Base-by-base conservation (phyloP, 1,140 invertebrate genomes). In the Cydia fagiglandana region DNA sequence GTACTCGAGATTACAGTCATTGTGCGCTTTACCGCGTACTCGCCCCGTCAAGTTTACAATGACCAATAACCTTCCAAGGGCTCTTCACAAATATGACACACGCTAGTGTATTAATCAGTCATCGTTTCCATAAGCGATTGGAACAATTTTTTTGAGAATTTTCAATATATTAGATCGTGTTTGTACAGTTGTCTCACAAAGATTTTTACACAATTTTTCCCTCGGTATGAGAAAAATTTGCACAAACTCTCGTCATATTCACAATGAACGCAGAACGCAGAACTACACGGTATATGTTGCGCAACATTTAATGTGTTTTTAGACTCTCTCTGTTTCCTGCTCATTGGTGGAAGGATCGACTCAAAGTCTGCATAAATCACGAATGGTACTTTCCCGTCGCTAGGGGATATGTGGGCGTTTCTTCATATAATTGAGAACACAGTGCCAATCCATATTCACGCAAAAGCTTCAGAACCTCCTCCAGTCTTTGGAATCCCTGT, bases 41-140 rank as follows among this genome's bases (percentile, higher is more conserved):
- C 7, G 7, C 6, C 56, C 56, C 9, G 56, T 64, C 3, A 64
- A 7, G 9, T 24, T 64, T 15, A 64, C 56, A 64, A 20, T 64
- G 56, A 20, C 24, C 56, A n/a, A 15, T 64, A 9, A 64, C 20
- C 56, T 20, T 17, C n/a, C 20, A 64, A 17, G 7, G 56, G 17
- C 17, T 20, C 6, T 5, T 64, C 20, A 64, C 56, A 64, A 64
- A 64, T 64, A 17, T 64, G 56, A 64, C 56, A 64, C n/a, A 64
- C 17, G 7, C 2, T 64, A 2, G n/a, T 3, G n/a, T 64, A 3
- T 64, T 64, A 2, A 0, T 20, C 9, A 7, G 7, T 7, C 20
- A 17, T 20, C n/a, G n/a, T 64, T 1, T 20, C 20, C 56, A 6
- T 9, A 64, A 64, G n/a, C 9, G 7, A 64, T 20, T 20, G n/a